These are phyloP conservation scores for Artibeus lituratus DNA, from an alignment of 2,797 vertebrate genomes.

Conservation along the genomic window DNA sequence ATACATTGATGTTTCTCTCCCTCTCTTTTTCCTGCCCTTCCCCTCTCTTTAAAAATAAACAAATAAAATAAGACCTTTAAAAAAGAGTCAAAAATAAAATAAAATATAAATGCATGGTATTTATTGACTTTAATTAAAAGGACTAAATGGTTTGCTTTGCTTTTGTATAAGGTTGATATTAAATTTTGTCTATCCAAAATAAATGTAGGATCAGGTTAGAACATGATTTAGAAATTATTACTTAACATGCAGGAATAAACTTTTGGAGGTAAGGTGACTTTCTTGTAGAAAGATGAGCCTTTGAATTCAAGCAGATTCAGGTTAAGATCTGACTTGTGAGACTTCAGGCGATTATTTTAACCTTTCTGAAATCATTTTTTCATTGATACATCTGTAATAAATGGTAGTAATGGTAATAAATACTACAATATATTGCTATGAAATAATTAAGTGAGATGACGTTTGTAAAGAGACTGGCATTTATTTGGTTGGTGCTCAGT, in stretches of 20 bases:
- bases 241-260: background rate
- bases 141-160: background rate
- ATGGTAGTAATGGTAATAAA: background rate
- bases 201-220: background rate
- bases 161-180: background rate
- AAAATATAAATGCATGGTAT: background rate
- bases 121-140: background rate
- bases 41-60: no score
- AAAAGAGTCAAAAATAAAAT: no score
- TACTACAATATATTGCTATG: background rate
- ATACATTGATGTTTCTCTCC: no score
- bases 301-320: background rate
- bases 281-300: background rate
- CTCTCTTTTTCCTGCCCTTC: no score
- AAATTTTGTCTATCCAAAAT: background rate
- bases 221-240: background rate
- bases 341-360: background rate
- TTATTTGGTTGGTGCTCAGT: conserved; percentile 29
- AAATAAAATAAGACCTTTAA: no score
- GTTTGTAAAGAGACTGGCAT: conserved; percentile 20
- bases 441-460: background rate
- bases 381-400: background rate
- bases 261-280: background rate
- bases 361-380: background rate
- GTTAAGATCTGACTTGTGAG: background rate